Evolutionary conservation across 2,888 invertebrate species (phyloP), one percentile per base, ranked within the genome.

Genomic region (Nymphalis c-album): DNA sequence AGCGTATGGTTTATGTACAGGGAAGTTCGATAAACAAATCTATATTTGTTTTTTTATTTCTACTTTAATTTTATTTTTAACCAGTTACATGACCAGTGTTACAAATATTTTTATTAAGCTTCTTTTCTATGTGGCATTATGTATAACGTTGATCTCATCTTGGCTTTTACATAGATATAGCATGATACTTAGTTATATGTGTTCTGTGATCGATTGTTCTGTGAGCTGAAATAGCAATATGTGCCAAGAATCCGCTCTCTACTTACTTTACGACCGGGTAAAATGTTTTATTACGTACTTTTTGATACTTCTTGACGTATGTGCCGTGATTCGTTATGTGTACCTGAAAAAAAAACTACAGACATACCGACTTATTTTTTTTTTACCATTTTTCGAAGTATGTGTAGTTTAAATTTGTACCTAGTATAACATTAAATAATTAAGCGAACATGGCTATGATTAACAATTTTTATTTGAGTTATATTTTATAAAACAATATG

Each of bases 231-330:
- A 57, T 58, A 67, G 61, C 61, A 61, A 53, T 46, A 26, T 69
- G 67, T 68, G 71, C 69, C 69, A 69, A 71, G 60, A 63, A 35
- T 59, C 20, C 48, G 65, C 69, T 69, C 69, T 71, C 69, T 70
- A 68, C 45, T 66, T 71, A 40, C 53, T 63, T 65, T n/a, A 26
- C 16, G 13, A 40, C 40, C 13, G 40, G 26, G 53, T 26, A 22
- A n/a, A n/a, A 26, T 13, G 40, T 48, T 48, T 57, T 40, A 40
- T 40, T 57, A 18, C 16, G 1, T 40, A 57, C 18, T 60, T 60
- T 55, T 17, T 35, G 45, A 31, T 18, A 22, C 47, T 40, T 35
- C 53, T 48, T 40, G 13, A 48, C 47, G 60, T 60, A 48, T 18
- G 16, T 1, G 6, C 18, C 18, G 57, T 35, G 5, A 16, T 53